Percentiles rank a stretch among this genome's conserved stretches.
Evolutionary conservation across 2,888 invertebrate genomes (phyloP).

Genomic region (Ceramica pisi): DNA sequence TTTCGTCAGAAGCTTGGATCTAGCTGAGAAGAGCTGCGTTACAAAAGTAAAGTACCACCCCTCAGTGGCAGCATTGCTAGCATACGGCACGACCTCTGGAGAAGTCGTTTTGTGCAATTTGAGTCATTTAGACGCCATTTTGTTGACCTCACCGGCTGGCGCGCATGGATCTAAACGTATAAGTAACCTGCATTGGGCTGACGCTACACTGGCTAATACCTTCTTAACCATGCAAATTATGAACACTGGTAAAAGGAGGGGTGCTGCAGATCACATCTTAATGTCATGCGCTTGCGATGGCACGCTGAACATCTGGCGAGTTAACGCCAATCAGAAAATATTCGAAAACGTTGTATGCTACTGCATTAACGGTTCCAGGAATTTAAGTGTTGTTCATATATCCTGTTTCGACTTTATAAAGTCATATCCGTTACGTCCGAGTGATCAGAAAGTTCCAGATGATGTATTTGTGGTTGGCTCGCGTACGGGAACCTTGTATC

Average conservation of each 20-base stretch:
- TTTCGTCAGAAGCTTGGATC: constrained; percentile 76
- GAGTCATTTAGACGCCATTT: constrained; percentile 71
- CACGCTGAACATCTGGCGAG: constrained; percentile 82
- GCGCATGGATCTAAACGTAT: constrained; percentile 81
- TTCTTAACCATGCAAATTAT: constrained; percentile 80
- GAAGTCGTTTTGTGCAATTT: constrained; percentile 83
- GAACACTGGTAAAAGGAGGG: constrained; percentile 78
- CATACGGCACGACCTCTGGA: constrained; percentile 83
- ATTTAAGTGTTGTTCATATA: constrained; percentile 71
- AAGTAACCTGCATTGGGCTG: constrained; percentile 80
- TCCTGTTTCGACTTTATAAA: constrained; percentile 84
- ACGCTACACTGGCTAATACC: constrained; percentile 74
- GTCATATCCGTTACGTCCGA: constrained; percentile 74
- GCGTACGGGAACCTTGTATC: constrained; percentile 75
- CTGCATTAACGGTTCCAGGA: constrained; percentile 75
- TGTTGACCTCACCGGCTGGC: constrained; percentile 77
- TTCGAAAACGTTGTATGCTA: constrained; percentile 81
- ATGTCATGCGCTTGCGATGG: constrained; percentile 78
- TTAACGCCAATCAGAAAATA: constrained; percentile 76
- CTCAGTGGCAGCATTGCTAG: constrained; percentile 77
- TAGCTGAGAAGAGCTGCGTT: constrained; percentile 83
- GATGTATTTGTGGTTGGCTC: constrained; percentile 84
- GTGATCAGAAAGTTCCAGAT: constrained; percentile 75
- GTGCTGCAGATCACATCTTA: constrained; percentile 80
- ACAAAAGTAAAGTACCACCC: constrained; percentile 82